Conservation (phyloP, 2,888 invertebrate genomes). For the Drosophila antonietae region DNA sequence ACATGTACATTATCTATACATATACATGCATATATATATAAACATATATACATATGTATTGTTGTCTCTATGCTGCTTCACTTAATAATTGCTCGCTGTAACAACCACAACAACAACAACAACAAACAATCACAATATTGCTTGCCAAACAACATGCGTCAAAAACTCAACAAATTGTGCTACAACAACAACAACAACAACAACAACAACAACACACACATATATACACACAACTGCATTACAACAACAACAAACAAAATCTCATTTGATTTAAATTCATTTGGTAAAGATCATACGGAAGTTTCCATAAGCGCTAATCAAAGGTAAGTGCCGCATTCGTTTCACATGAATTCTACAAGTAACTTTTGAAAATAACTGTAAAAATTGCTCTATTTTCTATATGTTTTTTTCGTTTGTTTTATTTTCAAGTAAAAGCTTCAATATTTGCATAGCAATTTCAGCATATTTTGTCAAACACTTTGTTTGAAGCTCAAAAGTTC, state of each 20-base stretch:
- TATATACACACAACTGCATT: constrained; percentile 30
- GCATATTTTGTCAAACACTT: neutral
- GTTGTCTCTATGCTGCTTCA: constrained; percentile 65
- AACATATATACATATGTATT: constrained; percentile 16
- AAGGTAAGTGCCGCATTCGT: constrained; percentile 81
- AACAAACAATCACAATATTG: constrained; percentile 30
- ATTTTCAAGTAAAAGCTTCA: neutral
- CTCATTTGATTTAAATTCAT: constrained; percentile 55
- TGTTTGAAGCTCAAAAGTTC: neutral
- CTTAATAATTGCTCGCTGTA: constrained; percentile 57
- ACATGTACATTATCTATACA: constrained; percentile 30
- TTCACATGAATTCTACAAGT: constrained; percentile 9
- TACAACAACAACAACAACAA: constrained; percentile 43
- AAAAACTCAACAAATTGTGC: constrained; percentile 37
- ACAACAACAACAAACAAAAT: constrained; percentile 41
- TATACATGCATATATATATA: constrained; percentile 11
- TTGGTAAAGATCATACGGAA: constrained; percentile 84
- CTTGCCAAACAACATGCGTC: constrained; percentile 39
- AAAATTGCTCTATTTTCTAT: neutral
- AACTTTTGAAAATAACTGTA: constrained; percentile 11
- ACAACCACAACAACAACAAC: constrained; percentile 52
- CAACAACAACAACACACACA: constrained; percentile 32
- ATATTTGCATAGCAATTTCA: neutral
- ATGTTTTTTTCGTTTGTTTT: neutral
- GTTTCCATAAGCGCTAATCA: constrained; percentile 84